These are phyloP conservation scores for Actenoides hombroni DNA, from an alignment of 2,113 vertebrate species.

Conservation along the genomic window DNA sequence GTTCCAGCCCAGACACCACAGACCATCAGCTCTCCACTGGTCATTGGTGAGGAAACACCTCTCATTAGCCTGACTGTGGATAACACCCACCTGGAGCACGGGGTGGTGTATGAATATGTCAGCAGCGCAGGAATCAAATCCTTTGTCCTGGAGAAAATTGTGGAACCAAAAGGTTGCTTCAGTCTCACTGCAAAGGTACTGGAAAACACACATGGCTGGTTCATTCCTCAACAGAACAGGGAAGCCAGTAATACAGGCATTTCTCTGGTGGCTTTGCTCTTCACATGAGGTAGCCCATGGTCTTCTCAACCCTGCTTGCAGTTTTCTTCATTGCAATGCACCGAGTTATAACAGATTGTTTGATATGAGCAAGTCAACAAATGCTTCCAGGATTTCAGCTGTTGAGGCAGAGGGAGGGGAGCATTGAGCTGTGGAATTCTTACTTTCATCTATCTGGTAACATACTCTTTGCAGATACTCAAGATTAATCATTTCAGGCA, in stretches of 20 bases:
- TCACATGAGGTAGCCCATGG: neutral
- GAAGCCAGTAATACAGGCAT: neutral
- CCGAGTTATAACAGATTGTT: neutral
- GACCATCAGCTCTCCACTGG: constrained; percentile 45
- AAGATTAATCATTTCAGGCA: neutral
- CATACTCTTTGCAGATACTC: neutral
- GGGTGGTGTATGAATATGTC: constrained; percentile 92
- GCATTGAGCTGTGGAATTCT: neutral
- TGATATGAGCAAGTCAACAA: neutral
- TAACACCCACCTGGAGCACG: constrained; percentile 91
- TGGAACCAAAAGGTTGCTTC: constrained; percentile 93
- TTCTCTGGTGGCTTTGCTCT: neutral
- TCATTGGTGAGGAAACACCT: constrained; percentile 69
- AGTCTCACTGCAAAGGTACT: constrained; percentile 91
- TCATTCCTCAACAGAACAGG: neutral
- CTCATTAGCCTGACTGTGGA: constrained; percentile 90
- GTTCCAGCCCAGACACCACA: constrained; percentile 62
- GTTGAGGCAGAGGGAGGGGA: neutral
- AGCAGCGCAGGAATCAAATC: constrained; percentile 91
- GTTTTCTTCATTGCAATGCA: neutral
- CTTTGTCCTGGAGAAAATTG: constrained; percentile 92
- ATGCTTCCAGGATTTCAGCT: neutral
- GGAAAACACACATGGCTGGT: neutral
- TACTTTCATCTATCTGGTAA: neutral
- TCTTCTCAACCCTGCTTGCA: neutral